A percentile compares a stretch with the other conserved stretches of the same genome.
phyloP scores from a whole-genome alignment of 1,140 invertebrate species.

The Pseudomyrmex sp. region DNA sequence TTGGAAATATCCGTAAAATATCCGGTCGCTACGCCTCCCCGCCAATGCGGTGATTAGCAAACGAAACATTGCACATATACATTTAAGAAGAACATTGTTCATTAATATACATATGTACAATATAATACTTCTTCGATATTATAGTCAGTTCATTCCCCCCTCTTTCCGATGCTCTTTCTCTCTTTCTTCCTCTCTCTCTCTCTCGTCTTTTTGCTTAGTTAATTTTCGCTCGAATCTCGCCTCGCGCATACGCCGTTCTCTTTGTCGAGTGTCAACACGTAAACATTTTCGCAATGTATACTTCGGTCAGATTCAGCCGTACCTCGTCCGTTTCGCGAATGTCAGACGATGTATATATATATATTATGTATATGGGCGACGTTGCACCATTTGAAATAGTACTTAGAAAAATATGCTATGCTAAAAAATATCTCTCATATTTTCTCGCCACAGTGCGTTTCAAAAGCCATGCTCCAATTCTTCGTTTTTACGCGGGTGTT shows the following conservation, averaged over 20 bases:
- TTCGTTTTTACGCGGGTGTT: neutral
- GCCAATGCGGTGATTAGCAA: neutral
- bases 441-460: neutral
- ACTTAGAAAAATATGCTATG: slow-evolving; percentile 49
- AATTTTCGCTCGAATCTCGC: too few relatives aligned
- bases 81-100: slow-evolving; percentile 59
- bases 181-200: too few relatives aligned
- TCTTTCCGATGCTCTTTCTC: neutral
- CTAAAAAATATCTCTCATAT: neutral
- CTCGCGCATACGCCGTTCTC: too few relatives aligned
- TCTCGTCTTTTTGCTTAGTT: too few relatives aligned
- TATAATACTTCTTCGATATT: slow-evolving; percentile 65
- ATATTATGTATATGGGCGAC: neutral
- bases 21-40: neutral
- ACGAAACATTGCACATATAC: slow-evolving; percentile 55
- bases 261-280: too few relatives aligned
- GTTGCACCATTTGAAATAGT: neutral
- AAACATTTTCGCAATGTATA: too few relatives aligned
- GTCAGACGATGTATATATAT: too few relatives aligned
- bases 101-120: slow-evolving; percentile 77
- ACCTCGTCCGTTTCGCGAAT: neutral
- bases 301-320: too few relatives aligned
- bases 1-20: slow-evolving; percentile 5
- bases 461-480: neutral
- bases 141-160: slow-evolving; percentile 26